Evolutionary conservation across 2,113 vertebrate genomes (phyloP), one percentile per base, ranked within the genome.

Genomic region (Martes martes): DNA sequence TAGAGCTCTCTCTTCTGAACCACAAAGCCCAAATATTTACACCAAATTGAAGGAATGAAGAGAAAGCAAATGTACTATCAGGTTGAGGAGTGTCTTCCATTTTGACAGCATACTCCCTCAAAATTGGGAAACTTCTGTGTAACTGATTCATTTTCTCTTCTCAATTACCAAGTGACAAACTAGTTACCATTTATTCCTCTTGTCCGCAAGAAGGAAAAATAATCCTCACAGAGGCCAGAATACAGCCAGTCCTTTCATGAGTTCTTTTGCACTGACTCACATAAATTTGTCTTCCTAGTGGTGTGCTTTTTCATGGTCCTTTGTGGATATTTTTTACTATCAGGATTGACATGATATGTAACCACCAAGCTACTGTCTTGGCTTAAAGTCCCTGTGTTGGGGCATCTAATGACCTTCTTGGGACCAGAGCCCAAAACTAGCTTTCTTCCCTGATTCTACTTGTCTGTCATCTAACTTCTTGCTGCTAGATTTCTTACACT

Each of bases 91-190:
- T 61, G 93, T 33, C 85, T 85, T 96, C 85, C 42, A 89, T 36
- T 88, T 39, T 50, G 28, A 73, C 76, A 52, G 55, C 31, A 50
- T 6, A 57, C 23, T 50, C 47, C 80, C 90, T 81, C 45, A 65
- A 78, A 96, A 96, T 1, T 47, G 81, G 50, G 74, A 96, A 52
- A 89, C 59, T 31, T 96, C 76, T 67, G 82, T 95, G 59, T 26
- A 0, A 39, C 79, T 96, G 73, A 93, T 76, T 98, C n/a, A 76
- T 93, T 95, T 86, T 95, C 89, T 96, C 95, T 57, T 95, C 83
- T 96, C 31, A 50, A 91, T 69, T 88, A 89, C 71, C 67, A 82
- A 95, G 28, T 92, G 88, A 96, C 73, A 96, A 96, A 97, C 97
- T 94, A 94, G 57, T 26, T 97, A 83, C 50, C 91, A 94, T 83